Conservation (phyloP, 2,888 invertebrate species). For the Rhabditophanes sp. region DNA sequence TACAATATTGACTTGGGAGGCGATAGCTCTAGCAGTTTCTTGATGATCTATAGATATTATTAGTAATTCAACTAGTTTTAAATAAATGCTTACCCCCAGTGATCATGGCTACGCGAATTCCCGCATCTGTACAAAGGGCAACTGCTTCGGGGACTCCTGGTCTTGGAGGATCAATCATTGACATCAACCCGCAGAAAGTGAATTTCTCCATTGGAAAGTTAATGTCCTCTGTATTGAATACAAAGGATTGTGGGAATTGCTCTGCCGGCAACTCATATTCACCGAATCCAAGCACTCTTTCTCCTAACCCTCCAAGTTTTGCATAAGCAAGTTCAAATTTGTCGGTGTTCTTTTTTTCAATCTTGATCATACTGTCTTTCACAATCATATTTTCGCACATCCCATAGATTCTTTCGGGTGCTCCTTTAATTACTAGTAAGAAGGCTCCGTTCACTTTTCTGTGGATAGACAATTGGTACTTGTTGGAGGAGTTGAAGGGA, state of each 20-base stretch:
- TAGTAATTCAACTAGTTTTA: too few relatives aligned
- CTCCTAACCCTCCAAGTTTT: slow-evolving; percentile 35
- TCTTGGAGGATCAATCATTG: slow-evolving; percentile 60
- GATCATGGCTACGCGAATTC: slow-evolving; percentile 61
- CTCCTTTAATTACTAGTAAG: slow-evolving; percentile 57
- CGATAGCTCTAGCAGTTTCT: slow-evolving; percentile 62
- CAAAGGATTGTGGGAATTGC: slow-evolving; percentile 50
- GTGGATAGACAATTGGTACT: slow-evolving; percentile 6
- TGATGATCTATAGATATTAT: slow-evolving; percentile 59
- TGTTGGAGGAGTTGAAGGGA: slow-evolving; percentile 64
- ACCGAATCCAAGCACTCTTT: slow-evolving; percentile 46
- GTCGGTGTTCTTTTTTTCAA: slow-evolving; percentile 15
- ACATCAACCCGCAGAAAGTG: slow-evolving; percentile 56
- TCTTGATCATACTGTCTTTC: slow-evolving; percentile 15
- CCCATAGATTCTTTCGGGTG: slow-evolving; percentile 69
- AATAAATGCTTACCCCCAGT: too few relatives aligned
- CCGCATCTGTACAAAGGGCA: slow-evolving; percentile 57
- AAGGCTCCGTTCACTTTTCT: slow-evolving; percentile 6
- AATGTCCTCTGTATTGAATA: slow-evolving; percentile 55
- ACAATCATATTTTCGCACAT: slow-evolving; percentile 50
- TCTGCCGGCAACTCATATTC: slow-evolving; percentile 46
- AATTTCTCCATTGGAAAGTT: slow-evolving; percentile 57
- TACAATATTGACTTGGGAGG: slow-evolving; percentile 49
- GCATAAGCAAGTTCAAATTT: slow-evolving; percentile 32
- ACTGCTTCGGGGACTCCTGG: slow-evolving; percentile 58